Evolutionary conservation across 2,797 vertebrate genomes (phyloP), one percentile per base, ranked within the genome.

Genomic region (Danionella dracula): DNA sequence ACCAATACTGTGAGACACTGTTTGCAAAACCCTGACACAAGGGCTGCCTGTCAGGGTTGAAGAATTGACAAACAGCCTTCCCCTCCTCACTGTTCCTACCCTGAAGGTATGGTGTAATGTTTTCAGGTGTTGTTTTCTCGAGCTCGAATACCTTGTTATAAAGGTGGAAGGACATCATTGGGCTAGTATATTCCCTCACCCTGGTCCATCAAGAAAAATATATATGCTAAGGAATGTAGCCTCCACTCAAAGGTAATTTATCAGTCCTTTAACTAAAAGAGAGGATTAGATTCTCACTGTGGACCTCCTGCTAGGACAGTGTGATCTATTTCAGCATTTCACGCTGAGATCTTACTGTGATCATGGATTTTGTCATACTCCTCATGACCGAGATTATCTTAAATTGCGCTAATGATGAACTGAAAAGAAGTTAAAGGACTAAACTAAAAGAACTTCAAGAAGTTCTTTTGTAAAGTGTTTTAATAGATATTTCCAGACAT

Each of bases 51-150:
- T 34, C 17, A 45, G 50, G 61, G 4, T 56, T 37, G 21, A 73
- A 66, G 27, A 76, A n/a, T n/a, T n/a, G n/a, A 44, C 68, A 34
- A 57, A 57, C 60, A 15, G 44, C 70, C 13, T 19, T 32, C 46
- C 53, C 40, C 44, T 29, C 53, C 45, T 40, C 38, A 31, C 19
- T 20, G n/a, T 50, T 6, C 67, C 51, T 46, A 64, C 27, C 68
- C 7, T 27, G 15, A 56, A 49, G 66, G 61, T 31, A 42, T 71
- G 59, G 23, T 58, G 68, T 79, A 81, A 79, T 79, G 72, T 71
- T 78, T 82, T 76, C 61, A 76, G 67, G 73, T 73, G 76, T 74
- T 66, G 76, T 78, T 74, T 75, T 51, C 51, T 13, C 38, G 55
- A 34, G 35, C 2, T 19, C 12, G 11, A 5, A 51, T 20, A 32